A percentile compares a stretch with the other conserved stretches of the same genome.
These are phyloP conservation scores for Rotaria sp. DNA, from an alignment of 2,888 invertebrate genomes.

Conservation along the genomic window DNA sequence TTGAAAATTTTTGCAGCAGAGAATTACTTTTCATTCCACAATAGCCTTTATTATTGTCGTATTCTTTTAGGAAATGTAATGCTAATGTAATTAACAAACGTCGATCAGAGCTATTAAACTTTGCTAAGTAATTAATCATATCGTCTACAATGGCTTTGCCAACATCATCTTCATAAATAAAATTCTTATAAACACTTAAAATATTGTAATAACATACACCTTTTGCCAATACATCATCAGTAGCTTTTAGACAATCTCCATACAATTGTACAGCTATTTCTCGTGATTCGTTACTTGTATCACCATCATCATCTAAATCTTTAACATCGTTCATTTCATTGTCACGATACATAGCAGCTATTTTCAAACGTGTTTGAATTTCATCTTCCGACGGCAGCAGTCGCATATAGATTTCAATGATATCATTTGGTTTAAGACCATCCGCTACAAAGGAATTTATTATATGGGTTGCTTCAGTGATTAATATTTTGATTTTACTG, in stretches of 20 bases:
- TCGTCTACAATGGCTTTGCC: background rate
- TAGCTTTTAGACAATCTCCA: background rate
- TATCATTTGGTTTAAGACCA: background rate
- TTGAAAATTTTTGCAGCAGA: background rate
- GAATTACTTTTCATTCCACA: no score
- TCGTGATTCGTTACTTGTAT: background rate
- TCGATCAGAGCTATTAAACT: background rate
- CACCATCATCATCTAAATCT: background rate
- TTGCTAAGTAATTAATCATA: background rate
- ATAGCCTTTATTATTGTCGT: background rate
- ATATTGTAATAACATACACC: background rate
- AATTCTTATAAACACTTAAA: background rate
- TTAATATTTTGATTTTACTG: background rate
- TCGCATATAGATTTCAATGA: background rate
- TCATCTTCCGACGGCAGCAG: background rate
- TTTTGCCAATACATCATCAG: background rate
- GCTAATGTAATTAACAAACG: background rate
- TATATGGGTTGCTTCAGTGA: background rate
- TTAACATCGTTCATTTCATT: background rate
- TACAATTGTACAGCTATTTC: background rate
- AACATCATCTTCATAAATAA: background rate
- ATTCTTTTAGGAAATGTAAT: background rate
- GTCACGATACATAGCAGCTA: background rate
- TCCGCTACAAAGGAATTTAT: background rate
- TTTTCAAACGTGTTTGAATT: background rate